Evolutionary conservation across 2,888 invertebrate genomes (phyloP), one percentile per base, ranked within the genome.

Genomic region (Meta bourneti): DNA sequence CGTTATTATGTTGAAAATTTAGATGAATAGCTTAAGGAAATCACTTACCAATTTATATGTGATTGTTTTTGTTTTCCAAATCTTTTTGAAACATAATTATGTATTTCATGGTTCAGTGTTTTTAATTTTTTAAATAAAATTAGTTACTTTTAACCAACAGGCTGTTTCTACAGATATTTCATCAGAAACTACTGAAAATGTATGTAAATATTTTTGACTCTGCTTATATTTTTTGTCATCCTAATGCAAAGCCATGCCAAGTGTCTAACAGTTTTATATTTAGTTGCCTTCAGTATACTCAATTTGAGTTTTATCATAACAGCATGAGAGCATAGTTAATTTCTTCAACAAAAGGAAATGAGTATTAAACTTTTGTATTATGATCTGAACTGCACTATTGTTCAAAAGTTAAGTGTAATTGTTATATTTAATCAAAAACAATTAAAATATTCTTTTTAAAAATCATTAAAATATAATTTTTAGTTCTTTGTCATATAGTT

Each of bases 121-220:
- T 83, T 70, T 70, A 70, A 19, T 86, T 69, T 70, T 7, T 51
- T 19, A 85, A 71, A 86, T 82, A 81, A 82, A 91, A 91, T 74
- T 7, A 48, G 48, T 74, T 72, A 79, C 87, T 91, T 91, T 91
- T 86, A 87, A 91, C 61, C 91, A 87, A 87, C 91, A 91, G 91
- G 91, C 77, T 20, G 19, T 78, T 83, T 81, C 87, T 61, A 48
- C 54, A 82, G 91, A 71, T 87, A 77, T 82, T 71, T 54, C 91
- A n/a, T 69, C 87, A 72, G 86, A 91, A 82, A 86, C 82, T n/a
- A 61, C 51, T 78, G 83, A 82, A 87, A 91, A 91, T 91, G 91
- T 91, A 91, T 91, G 91, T 91, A 91, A 82, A 85, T 61, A 80
- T 72, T 85, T 80, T 90, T 79, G 84, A 74, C 77, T 89, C 75